These are phyloP conservation scores for Coregonus suidteri DNA, from an alignment of 2,797 vertebrate species.

Conservation along the genomic window DNA sequence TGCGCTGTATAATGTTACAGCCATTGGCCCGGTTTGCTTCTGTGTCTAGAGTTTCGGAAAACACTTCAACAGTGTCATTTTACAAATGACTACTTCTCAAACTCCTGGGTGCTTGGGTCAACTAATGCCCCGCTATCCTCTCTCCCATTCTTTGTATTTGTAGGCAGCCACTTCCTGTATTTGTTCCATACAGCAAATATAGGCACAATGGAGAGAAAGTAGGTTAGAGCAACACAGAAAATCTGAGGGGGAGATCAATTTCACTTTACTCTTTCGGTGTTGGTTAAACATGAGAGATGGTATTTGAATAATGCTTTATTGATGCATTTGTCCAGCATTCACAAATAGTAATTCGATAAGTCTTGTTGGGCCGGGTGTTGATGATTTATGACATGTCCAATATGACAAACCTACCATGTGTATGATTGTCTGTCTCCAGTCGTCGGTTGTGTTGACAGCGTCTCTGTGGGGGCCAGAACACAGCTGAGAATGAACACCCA, in stretches of 20 bases:
- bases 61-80: neutral
- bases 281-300: neutral
- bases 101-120: neutral
- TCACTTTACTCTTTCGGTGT: neutral
- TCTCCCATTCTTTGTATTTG: slow-evolving; percentile 5
- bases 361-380: slow-evolving; percentile 2
- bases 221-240: neutral
- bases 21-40: neutral
- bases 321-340: slow-evolving; percentile 8
- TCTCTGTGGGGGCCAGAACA: neutral
- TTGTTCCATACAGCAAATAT: slow-evolving; percentile 16
- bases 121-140: neutral
- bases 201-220: slow-evolving; percentile 14
- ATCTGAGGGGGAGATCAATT: neutral
- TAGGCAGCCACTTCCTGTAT: slow-evolving; percentile 5
- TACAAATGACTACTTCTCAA: neutral
- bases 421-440: slow-evolving; percentile 30
- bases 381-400: slow-evolving; percentile 30
- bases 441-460: slow-evolving; percentile 16
- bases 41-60: neutral
- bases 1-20: neutral
- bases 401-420: slow-evolving; percentile 16
- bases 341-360: slow-evolving; percentile 29
- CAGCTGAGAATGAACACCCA: neutral
- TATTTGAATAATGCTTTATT: neutral